Evolutionary conservation across 2,888 invertebrate genomes (phyloP).

Genomic region (Drosophila paranaensis): DNA sequence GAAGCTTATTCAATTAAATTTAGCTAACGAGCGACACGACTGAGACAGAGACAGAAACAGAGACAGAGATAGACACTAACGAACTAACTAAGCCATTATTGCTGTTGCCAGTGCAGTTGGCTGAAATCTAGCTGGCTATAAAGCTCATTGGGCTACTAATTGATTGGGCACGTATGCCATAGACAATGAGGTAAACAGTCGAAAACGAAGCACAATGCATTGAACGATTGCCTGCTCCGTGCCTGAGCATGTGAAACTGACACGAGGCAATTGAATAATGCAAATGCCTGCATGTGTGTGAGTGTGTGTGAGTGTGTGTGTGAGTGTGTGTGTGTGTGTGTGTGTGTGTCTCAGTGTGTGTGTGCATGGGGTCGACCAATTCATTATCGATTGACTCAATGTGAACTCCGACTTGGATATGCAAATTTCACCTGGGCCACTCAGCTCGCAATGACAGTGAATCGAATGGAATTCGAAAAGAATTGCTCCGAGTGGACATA

Average conservation of each 20-base stretch:
- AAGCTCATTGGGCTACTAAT: constrained; percentile 27
- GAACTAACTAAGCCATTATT: not conserved
- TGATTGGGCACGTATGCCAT: constrained; percentile 32
- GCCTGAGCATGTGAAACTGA: constrained; percentile 48
- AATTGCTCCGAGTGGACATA: constrained; percentile 3
- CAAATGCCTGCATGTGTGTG: constrained; percentile 38
- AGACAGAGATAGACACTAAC: not conserved
- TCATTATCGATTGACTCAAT: constrained; percentile 66
- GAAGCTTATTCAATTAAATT: not conserved
- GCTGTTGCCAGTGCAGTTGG: not conserved
- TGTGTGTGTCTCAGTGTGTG: constrained; percentile 23
- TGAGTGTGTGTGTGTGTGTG: constrained; percentile 17
- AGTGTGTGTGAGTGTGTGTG: not conserved
- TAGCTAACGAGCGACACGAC: too few relatives aligned
- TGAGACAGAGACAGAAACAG: not conserved
- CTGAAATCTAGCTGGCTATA: constrained; percentile 9
- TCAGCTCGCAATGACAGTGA: constrained; percentile 4
- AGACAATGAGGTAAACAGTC: constrained; percentile 22
- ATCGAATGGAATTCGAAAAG: not conserved
- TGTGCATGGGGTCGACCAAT: constrained; percentile 31
- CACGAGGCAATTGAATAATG: constrained; percentile 53
- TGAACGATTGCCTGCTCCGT: constrained; percentile 28
- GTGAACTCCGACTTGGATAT: constrained; percentile 43
- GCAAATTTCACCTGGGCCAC: constrained; percentile 28
- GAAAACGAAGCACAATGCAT: constrained; percentile 25